phyloP scores from a whole-genome alignment of 1,140 invertebrate species.

The Drosophila pruinosa region DNA sequence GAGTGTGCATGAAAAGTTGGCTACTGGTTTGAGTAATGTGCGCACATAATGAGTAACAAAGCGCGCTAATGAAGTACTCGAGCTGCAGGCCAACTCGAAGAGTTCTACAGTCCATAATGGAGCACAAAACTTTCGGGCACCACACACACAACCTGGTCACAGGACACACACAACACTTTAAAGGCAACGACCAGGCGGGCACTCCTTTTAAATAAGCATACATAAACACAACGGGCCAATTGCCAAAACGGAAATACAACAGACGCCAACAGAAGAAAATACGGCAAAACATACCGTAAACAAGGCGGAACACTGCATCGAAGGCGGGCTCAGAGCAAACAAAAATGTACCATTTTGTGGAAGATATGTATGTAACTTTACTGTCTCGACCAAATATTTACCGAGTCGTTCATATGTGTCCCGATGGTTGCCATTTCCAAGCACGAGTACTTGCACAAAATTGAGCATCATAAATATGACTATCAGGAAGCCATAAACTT shows the following conservation, averaged over 20 bases:
- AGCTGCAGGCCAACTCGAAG: constrained; percentile 50
- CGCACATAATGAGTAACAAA: constrained; percentile 77
- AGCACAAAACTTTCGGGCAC: constrained; percentile 14
- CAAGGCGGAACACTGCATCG: neutral
- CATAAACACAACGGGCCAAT: constrained; percentile 32
- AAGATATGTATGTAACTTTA: neutral
- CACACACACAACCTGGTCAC: constrained; percentile 7
- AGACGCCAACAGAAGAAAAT: constrained; percentile 16
- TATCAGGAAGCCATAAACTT: neutral
- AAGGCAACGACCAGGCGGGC: neutral
- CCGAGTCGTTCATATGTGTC: neutral
- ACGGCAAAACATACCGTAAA: constrained; percentile 14
- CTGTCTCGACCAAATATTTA: constrained; percentile 24
- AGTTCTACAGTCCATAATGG: constrained; percentile 1
- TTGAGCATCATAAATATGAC: neutral
- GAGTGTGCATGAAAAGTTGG: constrained; percentile 59
- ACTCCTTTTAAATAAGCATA: constrained; percentile 31
- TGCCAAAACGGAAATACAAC: constrained; percentile 36
- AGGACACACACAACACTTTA: neutral
- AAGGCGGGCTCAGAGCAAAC: neutral
- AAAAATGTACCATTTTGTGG: neutral
- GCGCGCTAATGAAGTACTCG: constrained; percentile 78
- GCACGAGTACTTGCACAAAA: neutral
- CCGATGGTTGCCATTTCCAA: neutral
- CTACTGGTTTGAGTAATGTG: constrained; percentile 70